Conservation (phyloP, 2,888 invertebrate genomes). For the Brachylomia viminalis region DNA sequence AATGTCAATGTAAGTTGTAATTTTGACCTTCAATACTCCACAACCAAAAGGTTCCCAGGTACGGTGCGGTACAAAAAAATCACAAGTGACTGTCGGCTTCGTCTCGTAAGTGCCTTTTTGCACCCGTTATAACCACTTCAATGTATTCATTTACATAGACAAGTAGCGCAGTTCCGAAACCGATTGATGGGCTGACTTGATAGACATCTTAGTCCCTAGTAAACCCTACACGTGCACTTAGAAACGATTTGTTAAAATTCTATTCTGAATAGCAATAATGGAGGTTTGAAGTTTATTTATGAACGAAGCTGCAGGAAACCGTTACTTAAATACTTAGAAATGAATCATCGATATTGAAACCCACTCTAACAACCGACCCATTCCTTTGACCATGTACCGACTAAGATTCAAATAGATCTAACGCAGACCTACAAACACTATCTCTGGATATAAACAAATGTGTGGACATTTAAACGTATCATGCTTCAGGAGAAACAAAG, state of each 20-base stretch:
- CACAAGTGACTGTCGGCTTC: too few relatives aligned
- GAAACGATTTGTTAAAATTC: neutral
- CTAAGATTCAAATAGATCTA: neutral
- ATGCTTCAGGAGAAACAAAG: constrained; percentile 16
- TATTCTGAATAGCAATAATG: neutral
- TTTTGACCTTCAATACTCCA: too few relatives aligned
- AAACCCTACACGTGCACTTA: too few relatives aligned
- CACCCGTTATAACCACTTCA: neutral
- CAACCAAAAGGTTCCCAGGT: too few relatives aligned
- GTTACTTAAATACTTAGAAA: neutral
- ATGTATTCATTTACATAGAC: neutral
- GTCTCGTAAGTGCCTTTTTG: too few relatives aligned
- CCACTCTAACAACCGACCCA: neutral
- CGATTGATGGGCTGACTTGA: neutral
- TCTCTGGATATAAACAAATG: constrained; percentile 3
- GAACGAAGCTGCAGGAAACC: neutral
- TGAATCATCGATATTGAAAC: neutral
- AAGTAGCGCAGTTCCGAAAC: neutral
- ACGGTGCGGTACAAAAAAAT: too few relatives aligned
- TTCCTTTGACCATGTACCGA: neutral
- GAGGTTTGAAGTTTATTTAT: neutral
- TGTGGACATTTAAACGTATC: constrained; percentile 1
- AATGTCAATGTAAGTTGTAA: too few relatives aligned
- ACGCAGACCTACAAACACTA: neutral
- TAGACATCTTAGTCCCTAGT: neutral